Conservation (phyloP, 2,888 invertebrate genomes). For the Pseudococcus viburni region DNA sequence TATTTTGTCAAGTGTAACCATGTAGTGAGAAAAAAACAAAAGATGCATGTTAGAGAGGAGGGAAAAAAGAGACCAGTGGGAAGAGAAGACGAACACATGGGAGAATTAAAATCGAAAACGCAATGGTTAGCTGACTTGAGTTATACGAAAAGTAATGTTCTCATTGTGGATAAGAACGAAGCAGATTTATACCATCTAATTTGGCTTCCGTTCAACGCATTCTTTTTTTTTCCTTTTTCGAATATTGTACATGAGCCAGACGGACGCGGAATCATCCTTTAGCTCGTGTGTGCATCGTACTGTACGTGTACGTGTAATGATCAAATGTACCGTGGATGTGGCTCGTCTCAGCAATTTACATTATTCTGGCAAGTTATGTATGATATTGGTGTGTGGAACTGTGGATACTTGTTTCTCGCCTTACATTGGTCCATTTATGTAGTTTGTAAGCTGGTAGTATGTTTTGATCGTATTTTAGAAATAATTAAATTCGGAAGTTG, state of each 20-base stretch:
- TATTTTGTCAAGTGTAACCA: conserved; percentile 3
- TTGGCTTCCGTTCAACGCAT: conserved; percentile 63
- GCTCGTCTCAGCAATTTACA: conserved; percentile 51
- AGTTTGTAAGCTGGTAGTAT: not conserved
- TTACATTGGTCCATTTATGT: no score
- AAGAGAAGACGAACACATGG: conserved; percentile 45
- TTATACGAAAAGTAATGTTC: conserved; percentile 60
- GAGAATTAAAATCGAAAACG: conserved; percentile 59
- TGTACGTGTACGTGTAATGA: conserved; percentile 19
- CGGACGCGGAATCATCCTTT: conserved; percentile 45
- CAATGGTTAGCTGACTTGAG: conserved; percentile 10
- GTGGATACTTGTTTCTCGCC: not conserved
- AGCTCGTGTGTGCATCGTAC: not conserved
- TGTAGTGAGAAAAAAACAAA: not conserved
- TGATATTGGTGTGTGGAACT: no score
- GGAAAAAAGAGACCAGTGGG: conserved; percentile 13
- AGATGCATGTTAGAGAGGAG: not conserved
- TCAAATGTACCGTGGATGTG: conserved; percentile 58
- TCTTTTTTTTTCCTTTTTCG: conserved; percentile 31
- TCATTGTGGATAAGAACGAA: conserved; percentile 61
- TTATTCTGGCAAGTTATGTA: conserved; percentile 1
- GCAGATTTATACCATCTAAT: conserved; percentile 65
- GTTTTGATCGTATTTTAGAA: not conserved
- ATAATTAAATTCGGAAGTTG: conserved; percentile 42
- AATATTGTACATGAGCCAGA: conserved; percentile 64